Evolutionary conservation across 30 jellyfish, hydroid and myxozoan species (phyloP), one percentile per base, ranked within the genome.

Genomic region (Hydra vulgaris): DNA sequence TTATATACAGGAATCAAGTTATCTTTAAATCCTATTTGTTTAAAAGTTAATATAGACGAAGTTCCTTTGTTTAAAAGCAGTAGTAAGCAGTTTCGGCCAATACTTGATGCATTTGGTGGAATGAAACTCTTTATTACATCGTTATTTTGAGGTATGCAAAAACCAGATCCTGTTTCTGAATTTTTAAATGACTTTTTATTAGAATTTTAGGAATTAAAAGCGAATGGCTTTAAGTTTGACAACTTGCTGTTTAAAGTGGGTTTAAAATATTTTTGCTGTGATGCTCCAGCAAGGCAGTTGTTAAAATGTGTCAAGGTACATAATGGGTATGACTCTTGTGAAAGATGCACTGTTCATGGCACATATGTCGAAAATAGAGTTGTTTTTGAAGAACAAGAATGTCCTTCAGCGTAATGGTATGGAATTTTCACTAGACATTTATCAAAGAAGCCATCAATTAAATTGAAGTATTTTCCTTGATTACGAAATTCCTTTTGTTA

Each of bases 261-360:
- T 40, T n/a, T 3, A 40, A 40, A 40, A 40, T 40, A 40, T 40
- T 40, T 40, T 40, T 40, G 61, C 61, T 77, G 88, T 27, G 94
- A 84, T 40, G 88, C 88, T 18, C 89, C 94, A 26, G 94, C 94
- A 20, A 72, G 84, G 40, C 78, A 80, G n/a, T 84, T 56, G 73
- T 72, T 84, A 23, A 77, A 84, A 68, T 78, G 88, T 25, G 66
- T 52, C 4, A 74, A 18, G 26, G 71, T 56, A 23, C 94, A 84
- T 55, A 0, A 24, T 54, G 94, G 91, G 56, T 79, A 80, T 70
- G 27, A 85, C 81, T 22, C 86, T 19, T 85, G 95, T 80, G 90
- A 85, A 72, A 79, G 95, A 66, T 80, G 95, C 26, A 25, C 78
- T 7, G 85, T 70, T 52, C 25, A 70, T 25, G 95, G 95, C 66